Evolutionary conservation across 37 sponge, comb jelly and placozoan genomes (phyloP).

Genomic region (Ianthella basta): DNA sequence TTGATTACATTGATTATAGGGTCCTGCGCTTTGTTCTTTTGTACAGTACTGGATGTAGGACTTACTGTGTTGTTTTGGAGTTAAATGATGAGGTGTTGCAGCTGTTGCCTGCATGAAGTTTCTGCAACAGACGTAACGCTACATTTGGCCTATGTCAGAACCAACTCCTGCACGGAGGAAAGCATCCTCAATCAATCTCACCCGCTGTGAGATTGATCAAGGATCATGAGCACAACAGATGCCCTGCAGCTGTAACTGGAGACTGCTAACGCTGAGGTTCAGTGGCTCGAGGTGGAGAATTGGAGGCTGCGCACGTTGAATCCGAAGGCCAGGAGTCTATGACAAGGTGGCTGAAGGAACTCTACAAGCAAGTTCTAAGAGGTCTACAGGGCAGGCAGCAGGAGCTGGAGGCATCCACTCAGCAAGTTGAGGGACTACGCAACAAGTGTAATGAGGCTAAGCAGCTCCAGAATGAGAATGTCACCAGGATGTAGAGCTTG

Average conservation of each 20-base stretch:
- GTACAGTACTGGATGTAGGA: too few relatives aligned
- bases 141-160: too few relatives aligned
- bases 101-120: too few relatives aligned
- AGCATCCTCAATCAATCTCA: too few relatives aligned
- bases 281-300: conserved; percentile 33
- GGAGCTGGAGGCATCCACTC: background rate
- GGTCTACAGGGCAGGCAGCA: conserved; percentile 1
- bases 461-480: background rate
- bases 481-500: background rate
- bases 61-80: too few relatives aligned
- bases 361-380: background rate
- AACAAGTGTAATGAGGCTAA: background rate
- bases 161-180: too few relatives aligned
- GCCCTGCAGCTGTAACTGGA: conserved; percentile 34
- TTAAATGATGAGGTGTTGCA: too few relatives aligned
- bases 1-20: too few relatives aligned
- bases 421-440: background rate
- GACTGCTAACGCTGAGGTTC: conserved; percentile 3
- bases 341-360: conserved; percentile 18
- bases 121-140: too few relatives aligned
- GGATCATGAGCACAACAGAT: conserved; percentile 1
- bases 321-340: background rate
- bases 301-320: background rate
- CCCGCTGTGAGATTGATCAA: too few relatives aligned
- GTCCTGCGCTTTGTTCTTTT: too few relatives aligned